phyloP scores from a whole-genome alignment of 1,140 invertebrate genomes.

The Probaryconus sp. region DNA sequence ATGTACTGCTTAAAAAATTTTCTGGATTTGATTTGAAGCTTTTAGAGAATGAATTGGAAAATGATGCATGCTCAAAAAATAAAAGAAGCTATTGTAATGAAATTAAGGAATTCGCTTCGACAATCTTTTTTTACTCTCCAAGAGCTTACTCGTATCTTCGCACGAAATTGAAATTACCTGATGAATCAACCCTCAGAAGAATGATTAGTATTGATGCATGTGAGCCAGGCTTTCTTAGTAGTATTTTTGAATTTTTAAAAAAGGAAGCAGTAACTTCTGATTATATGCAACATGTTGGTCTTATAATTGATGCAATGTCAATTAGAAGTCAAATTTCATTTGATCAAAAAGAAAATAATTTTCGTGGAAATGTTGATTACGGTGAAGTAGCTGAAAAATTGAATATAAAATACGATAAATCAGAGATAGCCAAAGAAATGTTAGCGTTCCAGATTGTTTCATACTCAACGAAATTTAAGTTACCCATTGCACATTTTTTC shows the following conservation, averaged over 20 bases:
- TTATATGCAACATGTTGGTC: not conserved
- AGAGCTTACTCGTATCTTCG: too few species aligned
- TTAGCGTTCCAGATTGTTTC: conserved; percentile 1
- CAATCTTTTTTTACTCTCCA: too few species aligned
- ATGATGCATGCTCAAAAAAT: too few species aligned
- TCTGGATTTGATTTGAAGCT: too few species aligned
- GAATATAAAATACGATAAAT: not conserved
- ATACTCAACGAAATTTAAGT: not conserved
- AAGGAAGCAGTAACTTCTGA: not conserved
- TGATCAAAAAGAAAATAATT: not conserved
- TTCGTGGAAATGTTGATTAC: not conserved
- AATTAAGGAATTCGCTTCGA: too few species aligned
- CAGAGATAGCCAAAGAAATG: not conserved
- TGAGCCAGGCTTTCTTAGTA: not conserved
- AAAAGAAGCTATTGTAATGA: too few species aligned
- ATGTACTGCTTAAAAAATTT: too few species aligned
- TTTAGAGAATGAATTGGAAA: too few species aligned
- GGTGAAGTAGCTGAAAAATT: not conserved
- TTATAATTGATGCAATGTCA: not conserved
- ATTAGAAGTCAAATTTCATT: not conserved
- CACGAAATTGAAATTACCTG: not conserved
- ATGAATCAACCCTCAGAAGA: not conserved
- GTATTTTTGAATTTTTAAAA: not conserved
- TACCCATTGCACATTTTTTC: not conserved
- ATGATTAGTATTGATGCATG: not conserved